Evolutionary conservation across 2,113 vertebrate genomes (phyloP).

Genomic region (Tupaia tana): DNA sequence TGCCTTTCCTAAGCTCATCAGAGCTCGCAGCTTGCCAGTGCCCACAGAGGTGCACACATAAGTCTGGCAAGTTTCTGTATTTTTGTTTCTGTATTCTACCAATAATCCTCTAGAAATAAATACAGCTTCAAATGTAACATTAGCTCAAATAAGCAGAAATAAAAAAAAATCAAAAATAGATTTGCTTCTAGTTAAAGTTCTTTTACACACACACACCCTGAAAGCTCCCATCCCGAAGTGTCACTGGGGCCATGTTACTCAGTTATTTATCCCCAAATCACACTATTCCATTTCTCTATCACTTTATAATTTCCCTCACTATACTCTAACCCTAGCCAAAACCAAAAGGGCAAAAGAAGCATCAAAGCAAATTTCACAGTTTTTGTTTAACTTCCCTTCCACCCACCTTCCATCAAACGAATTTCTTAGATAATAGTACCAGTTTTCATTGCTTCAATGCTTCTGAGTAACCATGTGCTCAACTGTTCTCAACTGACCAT

Average conservation of each 20-base stretch:
- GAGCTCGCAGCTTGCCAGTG: not conserved
- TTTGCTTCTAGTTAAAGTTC: not conserved
- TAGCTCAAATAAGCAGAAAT: slow-evolving; percentile 37
- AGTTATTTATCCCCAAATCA: slow-evolving; percentile 46
- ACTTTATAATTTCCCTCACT: slow-evolving; percentile 43
- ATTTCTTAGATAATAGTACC: slow-evolving; percentile 47
- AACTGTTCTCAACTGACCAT: not conserved
- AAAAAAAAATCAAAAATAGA: not conserved
- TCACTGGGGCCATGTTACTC: not conserved
- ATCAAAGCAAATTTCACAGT: slow-evolving; percentile 45
- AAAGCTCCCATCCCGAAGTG: not conserved
- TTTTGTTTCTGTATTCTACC: slow-evolving; percentile 48
- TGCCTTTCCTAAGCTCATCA: slow-evolving; percentile 25
- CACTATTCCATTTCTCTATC: not conserved
- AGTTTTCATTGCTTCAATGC: not conserved
- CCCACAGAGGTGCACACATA: not conserved
- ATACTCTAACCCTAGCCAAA: slow-evolving; percentile 17
- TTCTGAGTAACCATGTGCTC: not conserved
- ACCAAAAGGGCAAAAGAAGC: slow-evolving; percentile 28
- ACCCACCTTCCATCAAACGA: slow-evolving; percentile 38
- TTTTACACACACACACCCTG: not conserved
- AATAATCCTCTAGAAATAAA: slow-evolving; percentile 40
- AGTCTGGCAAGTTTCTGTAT: not conserved
- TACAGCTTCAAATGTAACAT: slow-evolving; percentile 5
- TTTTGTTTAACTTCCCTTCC: slow-evolving; percentile 42